Evolutionary conservation across 2,797 vertebrate species (phyloP).

Genomic region (Acanthurus leucopareius): DNA sequence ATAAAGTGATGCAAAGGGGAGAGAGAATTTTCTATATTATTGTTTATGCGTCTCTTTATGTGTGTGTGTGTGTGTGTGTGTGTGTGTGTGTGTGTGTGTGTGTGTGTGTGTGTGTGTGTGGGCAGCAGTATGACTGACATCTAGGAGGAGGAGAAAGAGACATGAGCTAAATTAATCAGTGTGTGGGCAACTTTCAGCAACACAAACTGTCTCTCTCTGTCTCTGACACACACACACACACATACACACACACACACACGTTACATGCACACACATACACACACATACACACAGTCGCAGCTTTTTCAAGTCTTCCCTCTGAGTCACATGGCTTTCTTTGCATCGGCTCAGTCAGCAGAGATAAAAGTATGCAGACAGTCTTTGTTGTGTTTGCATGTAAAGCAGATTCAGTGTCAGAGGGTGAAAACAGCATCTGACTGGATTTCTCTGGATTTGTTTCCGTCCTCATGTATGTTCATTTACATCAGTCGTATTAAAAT

Average conservation of each 20-base stretch:
- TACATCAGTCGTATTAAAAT: constrained; percentile 22
- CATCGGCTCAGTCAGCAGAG: constrained; percentile 31
- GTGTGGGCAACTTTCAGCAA: constrained; percentile 39
- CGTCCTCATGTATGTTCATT: neutral
- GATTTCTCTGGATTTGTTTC: constrained; percentile 17
- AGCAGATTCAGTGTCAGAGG: constrained; percentile 41
- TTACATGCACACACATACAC: neutral
- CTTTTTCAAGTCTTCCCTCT: constrained; percentile 10
- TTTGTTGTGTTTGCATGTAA: constrained; percentile 47
- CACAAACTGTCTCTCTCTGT: neutral
- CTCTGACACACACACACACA: neutral
- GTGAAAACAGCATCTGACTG: constrained; percentile 2
- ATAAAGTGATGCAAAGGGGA: neutral
- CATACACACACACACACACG: neutral
- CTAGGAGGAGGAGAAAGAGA: constrained; percentile 19
- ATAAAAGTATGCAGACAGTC: constrained; percentile 40
- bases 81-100: constrained; percentile 8
- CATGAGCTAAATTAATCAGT: constrained; percentile 49
- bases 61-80: constrained; percentile 2
- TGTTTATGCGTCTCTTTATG: neutral
- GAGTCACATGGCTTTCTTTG: constrained; percentile 22
- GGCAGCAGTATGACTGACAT: constrained; percentile 34
- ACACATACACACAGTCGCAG: constrained; percentile 9
- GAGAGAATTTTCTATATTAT: no score
- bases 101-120: constrained; percentile 4